Evolutionary conservation across 1,140 invertebrate genomes (phyloP).

Genomic region (Diuraphis noxia): DNA sequence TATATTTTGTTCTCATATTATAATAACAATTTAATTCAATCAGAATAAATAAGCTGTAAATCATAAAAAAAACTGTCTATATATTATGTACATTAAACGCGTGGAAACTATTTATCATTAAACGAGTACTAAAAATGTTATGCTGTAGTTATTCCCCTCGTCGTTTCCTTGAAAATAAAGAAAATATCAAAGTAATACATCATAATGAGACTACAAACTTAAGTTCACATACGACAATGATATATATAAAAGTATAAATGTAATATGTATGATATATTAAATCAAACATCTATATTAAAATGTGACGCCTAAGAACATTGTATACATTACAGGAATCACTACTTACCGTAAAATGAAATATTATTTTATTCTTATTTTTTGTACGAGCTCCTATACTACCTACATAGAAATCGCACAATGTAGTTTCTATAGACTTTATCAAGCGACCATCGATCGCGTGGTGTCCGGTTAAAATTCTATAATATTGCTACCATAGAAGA

Average conservation of each 20-base stretch:
- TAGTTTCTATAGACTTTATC: background rate
- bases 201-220: background rate
- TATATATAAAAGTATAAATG: background rate
- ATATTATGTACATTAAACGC: background rate
- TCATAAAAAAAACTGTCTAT: background rate
- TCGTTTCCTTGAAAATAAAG: background rate
- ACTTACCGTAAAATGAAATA: background rate
- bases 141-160: background rate
- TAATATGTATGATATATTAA: background rate
- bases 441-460: background rate
- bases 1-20: background rate
- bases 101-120: background rate
- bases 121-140: background rate
- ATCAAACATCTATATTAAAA: background rate
- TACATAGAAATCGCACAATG: background rate
- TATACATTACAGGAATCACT: background rate
- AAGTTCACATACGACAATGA: background rate
- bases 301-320: background rate
- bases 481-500: background rate
- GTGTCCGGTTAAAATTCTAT: background rate
- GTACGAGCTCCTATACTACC: background rate
- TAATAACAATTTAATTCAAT: background rate
- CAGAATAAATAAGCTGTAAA: conserved; percentile 5
- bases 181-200: background rate
- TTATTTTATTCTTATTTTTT: background rate